phyloP scores from a whole-genome alignment of 1,140 invertebrate species.

The Drosophila arizonae region DNA sequence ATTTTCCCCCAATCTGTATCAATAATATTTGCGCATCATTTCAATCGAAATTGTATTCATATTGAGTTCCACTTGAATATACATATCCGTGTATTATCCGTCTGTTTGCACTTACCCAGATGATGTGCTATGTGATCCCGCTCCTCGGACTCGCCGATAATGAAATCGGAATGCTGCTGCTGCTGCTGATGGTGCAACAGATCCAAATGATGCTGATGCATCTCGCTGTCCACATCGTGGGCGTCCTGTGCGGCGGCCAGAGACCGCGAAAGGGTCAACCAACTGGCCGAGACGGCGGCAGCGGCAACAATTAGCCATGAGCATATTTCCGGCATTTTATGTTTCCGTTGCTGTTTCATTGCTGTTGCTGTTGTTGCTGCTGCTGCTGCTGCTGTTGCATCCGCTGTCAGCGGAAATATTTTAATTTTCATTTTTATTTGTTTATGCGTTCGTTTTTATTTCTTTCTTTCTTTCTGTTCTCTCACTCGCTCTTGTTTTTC shows the following conservation, averaged over 20 bases:
- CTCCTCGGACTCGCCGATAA: conserved; percentile 74
- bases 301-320: conserved; percentile 80
- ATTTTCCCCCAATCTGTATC: no score
- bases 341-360: conserved; percentile 75
- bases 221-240: conserved; percentile 50
- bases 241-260: conserved; percentile 48
- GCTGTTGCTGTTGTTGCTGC: conserved; percentile 4
- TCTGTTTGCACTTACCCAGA: conserved; percentile 60
- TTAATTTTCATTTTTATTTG: conserved; percentile 74
- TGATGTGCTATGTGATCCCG: conserved; percentile 80
- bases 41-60: no score
- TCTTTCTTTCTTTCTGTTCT: conserved; percentile 3
- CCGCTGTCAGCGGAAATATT: conserved; percentile 76
- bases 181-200: conserved; percentile 61
- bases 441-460: conserved; percentile 39
- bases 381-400: conserved; percentile 46
- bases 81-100: not conserved
- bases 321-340: conserved; percentile 81
- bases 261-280: conserved; percentile 52
- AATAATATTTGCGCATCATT: no score
- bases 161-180: conserved; percentile 61
- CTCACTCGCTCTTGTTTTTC: conserved; percentile 7
- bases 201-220: conserved; percentile 64
- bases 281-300: conserved; percentile 52
- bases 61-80: no score